Evolutionary conservation across 2,888 invertebrate genomes (phyloP).

Genomic region (Scrobipalpa costella): DNA sequence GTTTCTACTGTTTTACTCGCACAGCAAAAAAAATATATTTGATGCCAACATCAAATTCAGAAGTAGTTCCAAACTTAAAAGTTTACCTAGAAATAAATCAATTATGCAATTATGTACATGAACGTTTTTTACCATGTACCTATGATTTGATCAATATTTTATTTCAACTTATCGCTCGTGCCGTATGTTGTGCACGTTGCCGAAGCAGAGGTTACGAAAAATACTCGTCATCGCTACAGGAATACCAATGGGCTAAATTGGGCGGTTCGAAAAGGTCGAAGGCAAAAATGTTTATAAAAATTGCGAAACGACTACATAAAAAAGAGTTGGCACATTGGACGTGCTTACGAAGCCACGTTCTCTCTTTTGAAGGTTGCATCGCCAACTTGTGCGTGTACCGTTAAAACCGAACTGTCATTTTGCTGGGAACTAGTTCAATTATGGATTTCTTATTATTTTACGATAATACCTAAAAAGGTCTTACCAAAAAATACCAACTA

Average conservation of each 20-base stretch:
- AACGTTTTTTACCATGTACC: too few species aligned
- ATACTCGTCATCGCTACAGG: constrained; percentile 63
- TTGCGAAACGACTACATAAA: constrained; percentile 73
- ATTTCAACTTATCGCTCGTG: too few species aligned
- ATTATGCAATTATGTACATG: too few species aligned
- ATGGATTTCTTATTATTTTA: constrained; percentile 35
- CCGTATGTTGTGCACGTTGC: constrained; percentile 37
- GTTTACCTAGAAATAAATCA: too few species aligned
- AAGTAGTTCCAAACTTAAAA: too few species aligned
- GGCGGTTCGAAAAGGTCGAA: constrained; percentile 77
- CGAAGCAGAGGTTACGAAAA: constrained; percentile 73
- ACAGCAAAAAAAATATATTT: too few species aligned
- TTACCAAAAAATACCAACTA: too few species aligned
- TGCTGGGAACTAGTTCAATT: constrained; percentile 59
- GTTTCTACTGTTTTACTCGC: too few species aligned
- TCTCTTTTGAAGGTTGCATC: constrained; percentile 76
- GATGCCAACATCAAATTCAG: too few species aligned
- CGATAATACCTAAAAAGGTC: too few species aligned
- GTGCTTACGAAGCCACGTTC: constrained; percentile 71
- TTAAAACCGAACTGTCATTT: constrained; percentile 69
- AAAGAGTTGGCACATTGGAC: constrained; percentile 77
- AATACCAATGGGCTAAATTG: constrained; percentile 78
- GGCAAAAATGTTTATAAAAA: constrained; percentile 77
- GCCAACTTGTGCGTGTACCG: constrained; percentile 66
- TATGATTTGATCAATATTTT: too few species aligned